These are phyloP conservation scores for Oreochromis mossambicus DNA, from an alignment of 2,797 vertebrate species.

Conservation along the genomic window DNA sequence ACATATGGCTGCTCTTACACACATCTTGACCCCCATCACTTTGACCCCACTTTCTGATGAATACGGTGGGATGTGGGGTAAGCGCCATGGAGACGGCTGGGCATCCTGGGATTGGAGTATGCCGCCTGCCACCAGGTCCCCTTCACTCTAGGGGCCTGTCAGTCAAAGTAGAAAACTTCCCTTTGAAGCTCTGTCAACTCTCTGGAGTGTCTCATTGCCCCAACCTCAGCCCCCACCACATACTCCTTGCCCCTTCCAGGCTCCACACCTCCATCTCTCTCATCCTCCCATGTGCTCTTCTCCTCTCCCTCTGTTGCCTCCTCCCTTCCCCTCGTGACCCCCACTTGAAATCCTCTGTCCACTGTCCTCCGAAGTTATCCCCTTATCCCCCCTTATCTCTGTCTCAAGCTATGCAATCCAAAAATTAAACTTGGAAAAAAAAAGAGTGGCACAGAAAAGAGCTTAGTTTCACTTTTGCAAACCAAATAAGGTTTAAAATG, in stretches of 20 bases:
- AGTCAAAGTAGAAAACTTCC: constrained; percentile 64
- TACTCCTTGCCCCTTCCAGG: constrained; percentile 25
- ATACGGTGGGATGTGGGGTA: constrained; percentile 11
- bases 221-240: constrained; percentile 26
- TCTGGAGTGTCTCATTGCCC: constrained; percentile 57
- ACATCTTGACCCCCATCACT: constrained; percentile 52
- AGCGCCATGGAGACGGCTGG: constrained; percentile 57
- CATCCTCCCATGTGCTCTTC: constrained; percentile 32
- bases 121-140: constrained; percentile 63
- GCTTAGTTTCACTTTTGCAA: constrained; percentile 81
- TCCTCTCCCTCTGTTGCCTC: constrained; percentile 34
- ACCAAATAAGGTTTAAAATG: constrained; percentile 81
- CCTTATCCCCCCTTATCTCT: constrained; percentile 68
- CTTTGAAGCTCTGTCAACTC: constrained; percentile 78
- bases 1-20: constrained; percentile 21
- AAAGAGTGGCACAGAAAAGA: constrained; percentile 55
- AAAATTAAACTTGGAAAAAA: constrained; percentile 56
- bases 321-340: constrained; percentile 56
- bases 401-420: constrained; percentile 67
- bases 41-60: constrained; percentile 37
- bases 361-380: constrained; percentile 66
- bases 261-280: constrained; percentile 50
- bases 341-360: constrained; percentile 55
- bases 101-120: constrained; percentile 59
- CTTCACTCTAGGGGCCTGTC: constrained; percentile 71